A percentile compares a stretch with the other conserved stretches of the same genome.
These are phyloP conservation scores for Temnothorax curvispinosus DNA, from an alignment of 1,140 invertebrate species.

Conservation along the genomic window DNA sequence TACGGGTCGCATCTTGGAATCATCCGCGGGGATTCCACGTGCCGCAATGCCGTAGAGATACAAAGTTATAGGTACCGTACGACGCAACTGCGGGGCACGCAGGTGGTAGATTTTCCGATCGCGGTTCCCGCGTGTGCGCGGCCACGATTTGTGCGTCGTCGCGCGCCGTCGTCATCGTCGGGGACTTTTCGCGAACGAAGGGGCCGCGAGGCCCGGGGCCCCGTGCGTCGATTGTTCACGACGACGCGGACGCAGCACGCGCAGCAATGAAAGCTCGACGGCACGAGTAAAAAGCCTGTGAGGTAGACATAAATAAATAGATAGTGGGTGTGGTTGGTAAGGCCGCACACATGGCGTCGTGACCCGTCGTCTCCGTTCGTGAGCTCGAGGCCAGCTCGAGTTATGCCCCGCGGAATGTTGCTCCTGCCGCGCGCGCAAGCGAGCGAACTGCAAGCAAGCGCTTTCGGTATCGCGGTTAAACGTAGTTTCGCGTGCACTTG, in stretches of 20 bases:
- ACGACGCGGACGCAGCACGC: conserved; percentile 44
- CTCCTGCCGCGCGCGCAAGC: conserved; percentile 52
- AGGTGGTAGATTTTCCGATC: conserved; percentile 59
- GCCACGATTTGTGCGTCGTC: conserved; percentile 20
- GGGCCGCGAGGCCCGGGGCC: conserved; percentile 60
- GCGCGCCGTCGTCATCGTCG: neutral
- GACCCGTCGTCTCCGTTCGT: conserved; percentile 74
- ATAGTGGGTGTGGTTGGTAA: conserved; percentile 74
- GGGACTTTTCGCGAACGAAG: conserved; percentile 53
- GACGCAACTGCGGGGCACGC: conserved; percentile 55
- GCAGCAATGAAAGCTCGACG: conserved; percentile 71
- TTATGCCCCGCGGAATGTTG: conserved; percentile 74
- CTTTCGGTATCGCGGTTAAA: conserved; percentile 66
- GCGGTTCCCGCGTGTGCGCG: neutral
- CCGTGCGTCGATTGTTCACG: conserved; percentile 70
- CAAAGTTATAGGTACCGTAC: conserved; percentile 50
- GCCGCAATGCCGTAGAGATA: conserved; percentile 25
- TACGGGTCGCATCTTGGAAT: conserved; percentile 28
- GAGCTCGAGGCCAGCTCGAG: conserved; percentile 71
- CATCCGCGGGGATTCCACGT: conserved; percentile 20
- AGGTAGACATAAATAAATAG: conserved; percentile 77
- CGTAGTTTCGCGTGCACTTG: conserved; percentile 39
- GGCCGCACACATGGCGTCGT: conserved; percentile 78
- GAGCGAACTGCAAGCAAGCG: neutral
- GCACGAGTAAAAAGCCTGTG: conserved; percentile 73